A percentile compares a stretch with the other conserved stretches of the same genome.
These are phyloP conservation scores for Pogonognathellus flavescens DNA, from an alignment of 1,140 invertebrate genomes.

Conservation along the genomic window DNA sequence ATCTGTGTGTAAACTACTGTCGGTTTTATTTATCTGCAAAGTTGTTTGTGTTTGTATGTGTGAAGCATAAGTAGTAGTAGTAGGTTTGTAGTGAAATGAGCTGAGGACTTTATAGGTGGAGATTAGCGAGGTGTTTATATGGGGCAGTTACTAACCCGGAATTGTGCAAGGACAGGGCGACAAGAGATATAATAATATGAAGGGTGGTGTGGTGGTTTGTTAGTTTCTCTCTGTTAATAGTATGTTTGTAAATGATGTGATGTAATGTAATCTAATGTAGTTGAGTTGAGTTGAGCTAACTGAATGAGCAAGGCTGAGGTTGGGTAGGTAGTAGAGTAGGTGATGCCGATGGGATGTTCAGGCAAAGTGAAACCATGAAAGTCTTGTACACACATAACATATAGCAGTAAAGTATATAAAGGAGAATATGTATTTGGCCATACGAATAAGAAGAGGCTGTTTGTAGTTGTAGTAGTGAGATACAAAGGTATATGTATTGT, in stretches of 20 bases:
- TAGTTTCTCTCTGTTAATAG: background rate
- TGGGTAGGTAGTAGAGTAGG: background rate
- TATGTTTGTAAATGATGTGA: slow-evolving; percentile 28
- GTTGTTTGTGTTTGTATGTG: background rate
- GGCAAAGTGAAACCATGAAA: background rate
- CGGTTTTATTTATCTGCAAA: too few species aligned
- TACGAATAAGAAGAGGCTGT: slow-evolving; percentile 3
- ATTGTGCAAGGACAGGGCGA: slow-evolving; percentile 40
- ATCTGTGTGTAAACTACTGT: too few species aligned
- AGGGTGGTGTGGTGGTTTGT: background rate
- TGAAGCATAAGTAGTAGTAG: background rate
- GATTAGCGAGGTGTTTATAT: slow-evolving; percentile 37
- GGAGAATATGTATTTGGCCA: background rate
- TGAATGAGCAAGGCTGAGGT: slow-evolving; percentile 8
- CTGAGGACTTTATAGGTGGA: slow-evolving; percentile 28
- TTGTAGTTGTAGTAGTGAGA: background rate
- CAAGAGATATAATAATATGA: slow-evolving; percentile 15
- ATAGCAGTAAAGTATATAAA: background rate
- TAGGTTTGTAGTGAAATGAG: slow-evolving; percentile 11
- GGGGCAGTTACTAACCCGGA: slow-evolving; percentile 32
- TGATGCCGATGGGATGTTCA: background rate
- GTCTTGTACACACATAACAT: background rate
- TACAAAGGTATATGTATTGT: background rate
- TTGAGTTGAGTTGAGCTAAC: background rate
- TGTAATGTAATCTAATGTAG: slow-evolving; percentile 26